Evolutionary conservation across 2,888 invertebrate genomes (phyloP), one percentile per base, ranked within the genome.

Genomic region (Oscheius sp.): DNA sequence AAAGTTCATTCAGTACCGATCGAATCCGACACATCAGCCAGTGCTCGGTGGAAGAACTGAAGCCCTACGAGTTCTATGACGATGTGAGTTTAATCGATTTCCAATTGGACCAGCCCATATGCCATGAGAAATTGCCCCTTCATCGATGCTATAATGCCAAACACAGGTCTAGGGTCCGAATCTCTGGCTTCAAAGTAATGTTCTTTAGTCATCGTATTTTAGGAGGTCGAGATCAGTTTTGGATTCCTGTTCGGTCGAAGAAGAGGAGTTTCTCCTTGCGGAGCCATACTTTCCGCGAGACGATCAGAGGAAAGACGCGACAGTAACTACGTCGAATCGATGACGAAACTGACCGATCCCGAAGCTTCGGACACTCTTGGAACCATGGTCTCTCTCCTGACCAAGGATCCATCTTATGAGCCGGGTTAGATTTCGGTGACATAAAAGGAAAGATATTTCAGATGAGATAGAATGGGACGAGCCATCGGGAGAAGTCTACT

Each of bases 11-110:
- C 66, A 80, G 80, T 50, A 70, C 76, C 0, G 80, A 80, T 50
- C 80, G 80, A 7, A 76, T 80, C 65, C 73, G 78, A 2, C 76
- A 76, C 47, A 73, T 78, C n/a, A 47, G 72, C 11, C 76, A 76
- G 10, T 47, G 57, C 1, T 80, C 80, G 1, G 37, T 57, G 0
- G 80, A 80, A 53, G 80, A 80, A 33, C 63, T 80, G 2, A 76
- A 78, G 3, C 80, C 80, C 1, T 80, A 37, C 74, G 77, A 78
- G 47, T 48, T 74, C 2, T 73, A 76, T 7, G 80, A 80, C 55
- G 75, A 76, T 42, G 68, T 80, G 2, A 75, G 71, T 57, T 47
- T 74, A 21, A 21, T 21, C 21, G 21, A 21, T 21, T 21, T 21
- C 21, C 0, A 21, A 21, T 21, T 21, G 21, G 21, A 21, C 21